phyloP scores from a whole-genome alignment of 2,113 vertebrate genomes.

The Neogale vison region DNA sequence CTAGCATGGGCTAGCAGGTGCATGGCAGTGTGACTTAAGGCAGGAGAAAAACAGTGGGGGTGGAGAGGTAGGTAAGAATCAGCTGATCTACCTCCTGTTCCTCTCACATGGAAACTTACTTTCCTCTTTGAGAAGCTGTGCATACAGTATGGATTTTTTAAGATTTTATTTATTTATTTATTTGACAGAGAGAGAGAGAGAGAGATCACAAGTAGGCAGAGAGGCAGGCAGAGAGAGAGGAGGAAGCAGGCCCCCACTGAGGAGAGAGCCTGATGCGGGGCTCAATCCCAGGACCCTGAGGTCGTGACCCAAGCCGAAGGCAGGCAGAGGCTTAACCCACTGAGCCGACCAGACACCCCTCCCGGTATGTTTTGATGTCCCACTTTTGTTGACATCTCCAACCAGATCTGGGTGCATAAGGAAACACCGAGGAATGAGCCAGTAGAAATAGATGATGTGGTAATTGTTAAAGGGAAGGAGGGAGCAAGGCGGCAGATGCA shows the following conservation, averaged over 20 bases:
- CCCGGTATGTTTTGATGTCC: neutral
- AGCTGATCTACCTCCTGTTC: neutral
- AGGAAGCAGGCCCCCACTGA: too few relatives aligned
- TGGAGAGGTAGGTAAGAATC: rapidly evolving
- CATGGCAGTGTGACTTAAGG: neutral
- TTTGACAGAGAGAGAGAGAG: too few relatives aligned
- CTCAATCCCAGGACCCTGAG: too few relatives aligned
- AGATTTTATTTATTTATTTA: too few relatives aligned
- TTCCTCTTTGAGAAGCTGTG: neutral
- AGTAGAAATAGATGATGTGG: neutral
- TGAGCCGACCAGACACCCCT: too few relatives aligned
- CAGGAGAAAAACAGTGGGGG: neutral
- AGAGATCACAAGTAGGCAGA: too few relatives aligned
- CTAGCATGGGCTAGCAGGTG: too few relatives aligned
- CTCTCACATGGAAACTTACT: neutral
- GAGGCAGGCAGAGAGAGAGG: too few relatives aligned
- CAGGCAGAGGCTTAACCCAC: too few relatives aligned
- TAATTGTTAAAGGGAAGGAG: neutral
- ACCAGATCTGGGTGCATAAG: neutral
- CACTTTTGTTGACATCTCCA: neutral
- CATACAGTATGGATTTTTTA: too few relatives aligned
- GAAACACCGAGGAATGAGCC: neutral
- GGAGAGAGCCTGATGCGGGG: too few relatives aligned
- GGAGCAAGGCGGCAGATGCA: rapidly evolving
- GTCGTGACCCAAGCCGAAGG: too few relatives aligned